A percentile compares a stretch with the other conserved stretches of the same genome.
phyloP scores from a whole-genome alignment of 2,113 vertebrate genomes.

The Oncorhynchus kisutch region DNA sequence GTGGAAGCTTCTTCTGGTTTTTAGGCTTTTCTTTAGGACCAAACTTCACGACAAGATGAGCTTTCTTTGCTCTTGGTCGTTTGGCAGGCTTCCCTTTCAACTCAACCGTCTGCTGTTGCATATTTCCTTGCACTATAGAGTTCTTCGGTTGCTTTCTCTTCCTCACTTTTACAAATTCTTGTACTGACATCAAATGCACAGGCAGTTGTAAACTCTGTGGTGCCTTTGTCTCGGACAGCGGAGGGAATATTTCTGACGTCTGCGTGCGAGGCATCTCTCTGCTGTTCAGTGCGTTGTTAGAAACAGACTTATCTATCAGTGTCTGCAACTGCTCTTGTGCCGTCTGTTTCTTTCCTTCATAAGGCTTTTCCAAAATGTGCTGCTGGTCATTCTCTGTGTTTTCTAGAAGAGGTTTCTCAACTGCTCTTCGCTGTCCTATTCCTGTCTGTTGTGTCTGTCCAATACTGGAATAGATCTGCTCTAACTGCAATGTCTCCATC shows the following conservation, averaged over 20 bases:
- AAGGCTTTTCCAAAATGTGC: not conserved
- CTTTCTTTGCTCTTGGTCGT: slow-evolving; percentile 57
- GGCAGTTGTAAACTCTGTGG: slow-evolving; percentile 43
- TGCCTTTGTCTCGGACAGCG: slow-evolving; percentile 20
- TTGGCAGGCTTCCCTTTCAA: slow-evolving; percentile 50
- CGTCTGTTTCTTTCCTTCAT: not conserved
- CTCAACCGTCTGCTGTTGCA: slow-evolving; percentile 54
- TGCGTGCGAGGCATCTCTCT: not conserved
- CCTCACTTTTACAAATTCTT: slow-evolving; percentile 68
- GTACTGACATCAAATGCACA: slow-evolving; percentile 64
- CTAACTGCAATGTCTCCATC: slow-evolving; percentile 22
- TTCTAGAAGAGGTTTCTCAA: slow-evolving; percentile 16
- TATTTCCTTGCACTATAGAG: slow-evolving; percentile 56
- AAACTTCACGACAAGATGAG: slow-evolving; percentile 67
- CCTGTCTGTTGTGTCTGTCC: not conserved
- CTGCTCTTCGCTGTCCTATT: slow-evolving; percentile 12
- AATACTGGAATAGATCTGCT: slow-evolving; percentile 7
- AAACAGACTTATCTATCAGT: not conserved
- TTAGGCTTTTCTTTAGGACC: slow-evolving; percentile 50
- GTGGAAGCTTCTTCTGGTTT: slow-evolving; percentile 34
- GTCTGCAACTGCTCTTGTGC: slow-evolving; percentile 21
- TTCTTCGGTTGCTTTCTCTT: slow-evolving; percentile 61
- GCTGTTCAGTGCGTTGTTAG: not conserved
- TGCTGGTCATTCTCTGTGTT: slow-evolving; percentile 8
- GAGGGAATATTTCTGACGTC: not conserved